A percentile compares a stretch with the other conserved stretches of the same genome.
Evolutionary conservation across 2,113 vertebrate genomes (phyloP).

Genomic region (Montifringilla adamsi): DNA sequence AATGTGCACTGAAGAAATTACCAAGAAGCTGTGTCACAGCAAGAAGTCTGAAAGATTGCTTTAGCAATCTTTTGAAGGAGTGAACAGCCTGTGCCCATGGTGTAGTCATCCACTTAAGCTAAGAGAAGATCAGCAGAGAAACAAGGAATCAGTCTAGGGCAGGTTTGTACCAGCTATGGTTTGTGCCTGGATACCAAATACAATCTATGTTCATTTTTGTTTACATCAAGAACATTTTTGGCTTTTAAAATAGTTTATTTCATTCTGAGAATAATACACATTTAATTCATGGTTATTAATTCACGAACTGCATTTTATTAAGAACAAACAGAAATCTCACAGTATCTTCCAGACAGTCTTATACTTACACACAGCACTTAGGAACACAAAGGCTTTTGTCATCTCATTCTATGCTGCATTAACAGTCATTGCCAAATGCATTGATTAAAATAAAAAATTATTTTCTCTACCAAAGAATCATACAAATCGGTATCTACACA

Average conservation of each 20-base stretch:
- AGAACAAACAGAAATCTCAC: conserved; percentile 2
- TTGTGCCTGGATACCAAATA: background rate
- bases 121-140: background rate
- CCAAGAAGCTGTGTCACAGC: background rate
- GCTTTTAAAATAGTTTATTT: background rate
- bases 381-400: conserved; percentile 32
- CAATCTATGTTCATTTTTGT: background rate
- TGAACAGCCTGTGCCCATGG: background rate
- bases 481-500: background rate
- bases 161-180: background rate
- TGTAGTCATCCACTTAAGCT: background rate
- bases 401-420: background rate
- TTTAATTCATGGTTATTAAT: background rate
- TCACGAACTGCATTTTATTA: conserved; percentile 7
- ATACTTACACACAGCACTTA: conserved; percentile 25
- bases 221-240: background rate
- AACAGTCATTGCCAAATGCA: background rate
- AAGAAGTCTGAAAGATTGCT: background rate
- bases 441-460: background rate
- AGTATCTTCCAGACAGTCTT: conserved; percentile 18
- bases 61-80: background rate
- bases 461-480: conserved; percentile 10
- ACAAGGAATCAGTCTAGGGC: background rate
- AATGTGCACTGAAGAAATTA: background rate
- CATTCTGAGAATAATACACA: background rate